A percentile compares a stretch with the other conserved stretches of the same genome.
Evolutionary conservation across 2,888 invertebrate genomes (phyloP).

Genomic region (Onthophagus sagittarius): DNA sequence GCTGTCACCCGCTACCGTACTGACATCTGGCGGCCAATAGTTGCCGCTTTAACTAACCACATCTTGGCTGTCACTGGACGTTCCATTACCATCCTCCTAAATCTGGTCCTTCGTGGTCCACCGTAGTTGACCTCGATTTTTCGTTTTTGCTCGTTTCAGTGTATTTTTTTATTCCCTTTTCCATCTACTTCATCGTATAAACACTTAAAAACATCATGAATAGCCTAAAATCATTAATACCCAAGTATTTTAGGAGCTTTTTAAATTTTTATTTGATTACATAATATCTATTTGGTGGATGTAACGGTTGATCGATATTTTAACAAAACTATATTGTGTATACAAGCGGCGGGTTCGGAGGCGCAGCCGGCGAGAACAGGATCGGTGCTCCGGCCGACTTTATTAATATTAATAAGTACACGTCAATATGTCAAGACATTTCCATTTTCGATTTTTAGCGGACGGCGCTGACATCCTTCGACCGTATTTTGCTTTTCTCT

Average conservation of each 20-base stretch:
- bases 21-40: conserved; percentile 46
- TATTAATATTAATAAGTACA: conserved; percentile 28
- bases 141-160: conserved; percentile 7
- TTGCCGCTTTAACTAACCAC: conserved; percentile 41
- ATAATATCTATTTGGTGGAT: too few species aligned
- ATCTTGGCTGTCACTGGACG: conserved; percentile 40
- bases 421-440: conserved; percentile 27
- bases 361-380: neutral
- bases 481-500: neutral
- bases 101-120: conserved; percentile 21
- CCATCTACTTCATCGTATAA: neutral
- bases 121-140: conserved; percentile 6
- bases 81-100: conserved; percentile 26
- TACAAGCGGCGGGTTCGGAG: neutral
- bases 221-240: too few species aligned
- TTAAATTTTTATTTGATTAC: too few species aligned
- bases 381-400: neutral
- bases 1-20: conserved; percentile 47
- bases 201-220: neutral
- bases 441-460: conserved; percentile 16
- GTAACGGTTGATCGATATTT: neutral
- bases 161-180: conserved; percentile 2
- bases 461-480: conserved; percentile 3
- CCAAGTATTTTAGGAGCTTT: too few species aligned
- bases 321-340: neutral